phyloP scores from a whole-genome alignment of 1,140 invertebrate species.

The Dinothrombium tinctorium region DNA sequence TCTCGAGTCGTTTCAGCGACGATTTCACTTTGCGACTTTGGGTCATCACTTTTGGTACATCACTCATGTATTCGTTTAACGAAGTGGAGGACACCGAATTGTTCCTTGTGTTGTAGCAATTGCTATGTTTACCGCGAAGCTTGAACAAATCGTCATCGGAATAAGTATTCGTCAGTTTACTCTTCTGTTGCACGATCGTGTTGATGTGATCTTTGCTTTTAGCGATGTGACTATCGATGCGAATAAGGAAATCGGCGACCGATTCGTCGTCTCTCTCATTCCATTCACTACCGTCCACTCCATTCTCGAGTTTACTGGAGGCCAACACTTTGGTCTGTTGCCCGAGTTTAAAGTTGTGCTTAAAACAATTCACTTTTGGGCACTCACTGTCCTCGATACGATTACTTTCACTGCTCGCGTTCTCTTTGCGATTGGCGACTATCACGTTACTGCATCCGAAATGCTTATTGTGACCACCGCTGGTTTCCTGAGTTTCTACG shows the following conservation, averaged over 20 bases:
- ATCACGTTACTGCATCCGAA: too few species aligned
- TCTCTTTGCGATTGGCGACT: background rate
- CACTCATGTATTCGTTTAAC: background rate
- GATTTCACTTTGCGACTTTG: conserved; percentile 47
- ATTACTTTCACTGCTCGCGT: too few species aligned
- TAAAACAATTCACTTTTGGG: background rate
- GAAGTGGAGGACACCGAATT: conserved; percentile 3
- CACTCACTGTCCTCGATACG: background rate
- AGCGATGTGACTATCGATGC: conserved; percentile 63
- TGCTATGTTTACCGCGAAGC: background rate
- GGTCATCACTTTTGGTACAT: conserved; percentile 40
- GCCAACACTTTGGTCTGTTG: background rate
- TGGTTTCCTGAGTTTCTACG: too few species aligned
- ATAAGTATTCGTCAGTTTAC: conserved; percentile 13
- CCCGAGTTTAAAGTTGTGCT: too few species aligned
- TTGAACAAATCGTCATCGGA: conserved; percentile 14
- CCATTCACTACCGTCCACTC: background rate
- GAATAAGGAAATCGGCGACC: conserved; percentile 54
- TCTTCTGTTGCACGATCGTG: conserved; percentile 24
- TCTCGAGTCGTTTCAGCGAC: conserved; percentile 48
- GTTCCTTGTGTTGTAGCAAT: conserved; percentile 7
- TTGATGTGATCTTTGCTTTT: conserved; percentile 59
- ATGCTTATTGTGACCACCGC: too few species aligned
- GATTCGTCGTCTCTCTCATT: conserved; percentile 33
- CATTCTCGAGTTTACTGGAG: conserved; percentile 3